Base-by-base conservation (phyloP, 2,888 invertebrate genomes). In the Diloba caeruleocephala region DNA sequence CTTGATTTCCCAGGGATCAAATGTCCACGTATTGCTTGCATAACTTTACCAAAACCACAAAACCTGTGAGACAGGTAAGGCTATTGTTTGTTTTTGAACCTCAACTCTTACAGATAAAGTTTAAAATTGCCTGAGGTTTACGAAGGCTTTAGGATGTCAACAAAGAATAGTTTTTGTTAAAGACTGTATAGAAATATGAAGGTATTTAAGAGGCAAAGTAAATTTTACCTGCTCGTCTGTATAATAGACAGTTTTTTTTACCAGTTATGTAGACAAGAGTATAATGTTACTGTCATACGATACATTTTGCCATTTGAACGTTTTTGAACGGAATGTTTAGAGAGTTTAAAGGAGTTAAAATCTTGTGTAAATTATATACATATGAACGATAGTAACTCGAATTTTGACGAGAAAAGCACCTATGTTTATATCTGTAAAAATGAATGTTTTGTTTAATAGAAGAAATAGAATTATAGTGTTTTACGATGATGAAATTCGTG, bases 141-240 rank as follows among this genome's bases (percentile, higher is more conserved):
- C 29, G 29, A 54, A 59, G 60, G 62, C 64, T 62, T 59, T 57
- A 33, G 49, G 42, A 48, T 52, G 72, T 60, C 58, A 76, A 74
- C 74, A 74, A 82, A 78, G 75, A 74, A 66, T 57, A 60, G 71
- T 74, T 78, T 81, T 83, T 84, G 76, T 77, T 54, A 59, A 59
- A 65, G 52, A 72, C 54, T 74, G 71, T 66, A 72, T 74, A 79
- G 75, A 77, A 76, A 75, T 72, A 71, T 58, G 59, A 65, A 68
- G 71, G 75, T 72, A 78, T 78, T 77, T 74, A 79, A 81, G 78
- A 75, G 65, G 74, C 70, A 83, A 79, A 81, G 82, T 85, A 82
- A 74, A 83, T 73, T 85, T 85, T 90, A 91, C 90, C 91, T 90
- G 90, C 77, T 57, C 76, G 66, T 67, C 74, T 77, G 77, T 81